A percentile compares a stretch with the other conserved stretches of the same genome.
phyloP scores from a whole-genome alignment of 1,140 invertebrate genomes.

The Leptopilina clavipes region DNA sequence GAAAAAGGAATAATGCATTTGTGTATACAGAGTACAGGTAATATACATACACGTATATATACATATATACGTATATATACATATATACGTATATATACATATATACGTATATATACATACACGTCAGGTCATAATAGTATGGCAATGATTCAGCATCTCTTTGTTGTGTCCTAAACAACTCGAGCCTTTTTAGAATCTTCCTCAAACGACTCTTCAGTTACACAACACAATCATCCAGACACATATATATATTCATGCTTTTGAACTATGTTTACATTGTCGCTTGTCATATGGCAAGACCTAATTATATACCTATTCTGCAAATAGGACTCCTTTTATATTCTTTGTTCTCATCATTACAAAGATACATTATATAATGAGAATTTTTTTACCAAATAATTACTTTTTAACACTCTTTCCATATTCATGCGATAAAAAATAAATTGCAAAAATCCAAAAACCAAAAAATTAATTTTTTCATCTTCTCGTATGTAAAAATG shows the following conservation, averaged over 20 bases:
- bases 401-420: background rate
- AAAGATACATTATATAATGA: background rate
- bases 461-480: too few relatives aligned
- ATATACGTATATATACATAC: background rate
- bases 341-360: background rate
- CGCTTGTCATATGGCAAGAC: background rate
- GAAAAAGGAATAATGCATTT: background rate
- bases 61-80: background rate
- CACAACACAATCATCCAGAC: slow-evolving; percentile 10
- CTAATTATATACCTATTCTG: slow-evolving; percentile 20
- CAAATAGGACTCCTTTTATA: background rate
- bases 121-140: background rate
- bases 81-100: background rate
- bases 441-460: too few relatives aligned
- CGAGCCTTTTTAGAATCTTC: slow-evolving; percentile 14
- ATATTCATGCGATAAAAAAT: too few relatives aligned
- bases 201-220: slow-evolving; percentile 24
- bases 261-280: slow-evolving; percentile 19
- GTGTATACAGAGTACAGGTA: background rate
- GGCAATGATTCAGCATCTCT: slow-evolving; percentile 24
- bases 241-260: background rate
- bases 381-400: background rate
- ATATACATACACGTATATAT: background rate
- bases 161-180: slow-evolving; percentile 26
- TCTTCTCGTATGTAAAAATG: too few relatives aligned